Conservation (phyloP, 1,140 invertebrate genomes). For the Muscidifurax raptorellus region DNA sequence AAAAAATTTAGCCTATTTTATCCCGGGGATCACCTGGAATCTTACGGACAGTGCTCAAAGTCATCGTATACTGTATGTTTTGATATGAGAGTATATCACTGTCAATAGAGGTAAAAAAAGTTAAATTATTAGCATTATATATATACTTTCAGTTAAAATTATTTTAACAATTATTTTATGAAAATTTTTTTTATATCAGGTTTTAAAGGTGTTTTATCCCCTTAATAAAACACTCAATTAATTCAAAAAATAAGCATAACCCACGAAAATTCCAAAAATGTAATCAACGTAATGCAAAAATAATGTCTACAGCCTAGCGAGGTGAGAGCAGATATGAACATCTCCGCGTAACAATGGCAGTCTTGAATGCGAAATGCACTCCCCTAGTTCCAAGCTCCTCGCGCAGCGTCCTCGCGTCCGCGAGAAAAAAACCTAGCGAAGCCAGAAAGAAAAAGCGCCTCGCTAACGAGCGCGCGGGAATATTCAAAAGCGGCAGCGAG, state of each 20-base stretch:
- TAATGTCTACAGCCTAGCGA: not conserved
- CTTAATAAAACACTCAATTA: not conserved
- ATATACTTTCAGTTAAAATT: no score
- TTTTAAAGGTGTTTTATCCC: no score
- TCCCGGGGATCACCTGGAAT: no score
- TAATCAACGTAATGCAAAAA: slow-evolving; percentile 22
- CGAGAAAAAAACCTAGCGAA: not conserved
- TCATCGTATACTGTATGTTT: no score
- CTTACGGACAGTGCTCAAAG: no score
- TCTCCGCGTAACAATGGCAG: slow-evolving; percentile 17
- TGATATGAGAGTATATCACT: no score
- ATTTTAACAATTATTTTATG: no score
- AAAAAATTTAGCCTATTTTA: no score
- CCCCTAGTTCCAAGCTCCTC: not conserved
- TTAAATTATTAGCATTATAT: no score
- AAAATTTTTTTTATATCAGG: no score
- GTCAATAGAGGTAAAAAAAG: no score
- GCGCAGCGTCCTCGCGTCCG: not conserved
- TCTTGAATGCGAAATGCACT: not conserved
- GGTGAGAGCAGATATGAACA: slow-evolving; percentile 33
- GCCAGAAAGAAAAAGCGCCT: not conserved
- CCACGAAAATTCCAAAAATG: not conserved
- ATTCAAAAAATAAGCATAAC: not conserved
- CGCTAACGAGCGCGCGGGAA: slow-evolving; percentile 60
- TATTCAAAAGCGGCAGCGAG: slow-evolving; percentile 58